Conservation (phyloP, 2,797 vertebrate species). For the Naso thynnoides region DNA sequence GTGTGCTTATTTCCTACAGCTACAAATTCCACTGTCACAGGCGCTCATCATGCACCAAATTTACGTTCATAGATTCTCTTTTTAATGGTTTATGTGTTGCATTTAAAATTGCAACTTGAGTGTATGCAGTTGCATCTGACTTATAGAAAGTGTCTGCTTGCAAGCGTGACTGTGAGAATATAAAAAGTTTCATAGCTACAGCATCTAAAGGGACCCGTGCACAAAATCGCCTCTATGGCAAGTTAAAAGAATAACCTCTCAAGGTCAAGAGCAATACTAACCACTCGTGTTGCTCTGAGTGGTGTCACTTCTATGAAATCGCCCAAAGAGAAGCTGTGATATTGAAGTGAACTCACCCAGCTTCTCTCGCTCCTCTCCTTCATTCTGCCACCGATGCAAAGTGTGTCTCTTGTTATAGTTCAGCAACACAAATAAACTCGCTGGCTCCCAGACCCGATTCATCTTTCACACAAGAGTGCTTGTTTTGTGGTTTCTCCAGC, state of each 20-base stretch:
- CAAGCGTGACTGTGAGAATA: not conserved
- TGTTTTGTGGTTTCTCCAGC: conserved; percentile 60
- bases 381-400: conserved; percentile 41
- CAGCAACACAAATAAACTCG: conserved; percentile 67
- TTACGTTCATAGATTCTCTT: no score
- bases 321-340: conserved; percentile 26
- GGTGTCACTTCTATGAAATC: conserved; percentile 5
- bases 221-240: not conserved
- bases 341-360: conserved; percentile 30
- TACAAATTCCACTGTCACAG: no score
- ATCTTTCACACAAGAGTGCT: conserved; percentile 62
- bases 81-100: no score
- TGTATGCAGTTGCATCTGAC: no score
- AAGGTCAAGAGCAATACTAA: not conserved
- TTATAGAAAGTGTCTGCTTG: not conserved
- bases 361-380: conserved; percentile 10
- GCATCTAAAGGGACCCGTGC: not conserved
- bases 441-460: conserved; percentile 49
- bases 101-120: no score
- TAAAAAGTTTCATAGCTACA: not conserved
- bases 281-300: not conserved
- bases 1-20: no score
- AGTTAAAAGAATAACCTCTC: not conserved
- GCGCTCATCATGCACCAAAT: no score
- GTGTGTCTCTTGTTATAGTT: conserved; percentile 55